A percentile compares a stretch with the other conserved stretches of the same genome.
Evolutionary conservation across 30 jellyfish, hydroid and myxozoan species (phyloP).

Genomic region (Cassiopea andromeda): DNA sequence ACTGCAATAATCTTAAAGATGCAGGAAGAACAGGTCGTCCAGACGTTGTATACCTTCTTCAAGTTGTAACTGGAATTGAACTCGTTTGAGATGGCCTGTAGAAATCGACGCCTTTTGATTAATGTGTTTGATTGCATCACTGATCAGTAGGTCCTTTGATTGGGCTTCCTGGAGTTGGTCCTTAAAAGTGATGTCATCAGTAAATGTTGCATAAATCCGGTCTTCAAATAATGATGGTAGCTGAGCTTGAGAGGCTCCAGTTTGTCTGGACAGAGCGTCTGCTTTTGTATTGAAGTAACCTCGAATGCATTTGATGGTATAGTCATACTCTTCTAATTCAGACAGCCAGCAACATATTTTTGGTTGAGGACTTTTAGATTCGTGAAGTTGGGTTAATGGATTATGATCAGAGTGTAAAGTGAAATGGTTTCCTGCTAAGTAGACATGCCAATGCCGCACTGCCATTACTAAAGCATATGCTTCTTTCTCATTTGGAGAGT

Average conservation of each 20-base stretch:
- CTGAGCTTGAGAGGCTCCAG: constrained; percentile 8
- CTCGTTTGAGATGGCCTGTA: constrained; percentile 24
- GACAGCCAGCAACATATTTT: constrained; percentile 23
- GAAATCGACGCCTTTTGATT: neutral
- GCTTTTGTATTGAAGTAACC: constrained; percentile 24
- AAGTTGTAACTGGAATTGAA: constrained; percentile 21
- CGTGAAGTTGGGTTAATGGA: constrained; percentile 32
- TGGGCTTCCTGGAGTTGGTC: constrained; percentile 6
- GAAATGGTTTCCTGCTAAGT: constrained; percentile 35
- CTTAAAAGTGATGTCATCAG: neutral
- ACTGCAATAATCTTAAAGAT: constrained; percentile 15
- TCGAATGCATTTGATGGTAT: constrained; percentile 2
- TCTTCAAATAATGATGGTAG: constrained; percentile 18
- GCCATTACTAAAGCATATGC: constrained; percentile 36
- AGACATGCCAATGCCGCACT: constrained; percentile 45
- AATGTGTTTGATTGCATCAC: neutral
- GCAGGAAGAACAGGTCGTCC: constrained; percentile 54
- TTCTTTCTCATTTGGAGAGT: constrained; percentile 44
- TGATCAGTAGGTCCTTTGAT: neutral
- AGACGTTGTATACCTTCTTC: constrained; percentile 42
- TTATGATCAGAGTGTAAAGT: constrained; percentile 42
- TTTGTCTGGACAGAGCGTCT: constrained; percentile 42
- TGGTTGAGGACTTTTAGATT: constrained; percentile 34
- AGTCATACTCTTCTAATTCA: constrained; percentile 27
- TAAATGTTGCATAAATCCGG: constrained; percentile 5